phyloP scores from a whole-genome alignment of 2,113 vertebrate species.

The Macroglossus sobrinus region DNA sequence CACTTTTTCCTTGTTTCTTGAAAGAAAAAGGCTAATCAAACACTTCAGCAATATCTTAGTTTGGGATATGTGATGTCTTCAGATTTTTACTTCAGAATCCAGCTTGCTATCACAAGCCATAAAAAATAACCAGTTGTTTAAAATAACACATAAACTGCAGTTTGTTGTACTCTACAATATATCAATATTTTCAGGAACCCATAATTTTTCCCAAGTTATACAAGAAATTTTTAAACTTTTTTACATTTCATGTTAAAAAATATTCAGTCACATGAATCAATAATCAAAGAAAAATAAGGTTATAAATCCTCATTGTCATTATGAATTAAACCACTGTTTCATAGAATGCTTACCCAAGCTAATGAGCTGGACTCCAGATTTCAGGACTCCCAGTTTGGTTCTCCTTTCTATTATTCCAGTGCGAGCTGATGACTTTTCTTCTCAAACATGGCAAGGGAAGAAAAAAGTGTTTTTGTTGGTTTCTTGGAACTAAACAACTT shows the following conservation, averaged over 20 bases:
- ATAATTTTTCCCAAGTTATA: not conserved
- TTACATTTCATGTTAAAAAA: not conserved
- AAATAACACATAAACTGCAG: not conserved
- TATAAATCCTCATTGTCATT: fast-evolving
- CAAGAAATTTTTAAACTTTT: not conserved
- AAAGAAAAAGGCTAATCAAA: not conserved
- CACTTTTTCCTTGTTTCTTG: not conserved
- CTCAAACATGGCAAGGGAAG: not conserved
- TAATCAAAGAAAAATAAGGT: not conserved
- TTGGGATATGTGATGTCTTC: not conserved
- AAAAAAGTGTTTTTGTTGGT: not conserved
- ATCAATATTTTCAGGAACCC: not conserved
- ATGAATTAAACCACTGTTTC: not conserved
- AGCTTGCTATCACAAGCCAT: not conserved
- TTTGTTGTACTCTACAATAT: not conserved
- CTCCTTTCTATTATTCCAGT: not conserved
- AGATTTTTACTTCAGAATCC: not conserved
- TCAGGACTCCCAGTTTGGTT: fast-evolving
- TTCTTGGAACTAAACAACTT: not conserved
- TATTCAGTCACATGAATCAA: not conserved
- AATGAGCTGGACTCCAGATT: not conserved
- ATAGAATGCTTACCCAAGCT: not conserved
- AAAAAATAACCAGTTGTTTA: not conserved
- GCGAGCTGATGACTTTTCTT: not conserved
- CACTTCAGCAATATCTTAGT: not conserved